Base-by-base conservation (phyloP, 2,888 invertebrate genomes). In the Microdon myrmicae region DNA sequence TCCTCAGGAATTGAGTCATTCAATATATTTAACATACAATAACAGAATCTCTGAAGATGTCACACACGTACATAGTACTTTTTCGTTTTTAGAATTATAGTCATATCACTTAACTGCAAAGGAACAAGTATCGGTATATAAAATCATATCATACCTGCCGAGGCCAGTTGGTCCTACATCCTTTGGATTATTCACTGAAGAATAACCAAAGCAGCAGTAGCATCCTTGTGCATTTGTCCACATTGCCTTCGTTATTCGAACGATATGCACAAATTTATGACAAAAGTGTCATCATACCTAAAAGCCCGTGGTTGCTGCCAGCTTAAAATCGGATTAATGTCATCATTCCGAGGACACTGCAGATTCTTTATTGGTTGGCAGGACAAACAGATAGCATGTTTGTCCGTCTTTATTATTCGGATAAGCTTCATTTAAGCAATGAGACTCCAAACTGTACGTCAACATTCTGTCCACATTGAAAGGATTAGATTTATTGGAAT, bases 181-280 rank as follows among this genome's bases (percentile, higher is more conserved):
- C n/a, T n/a, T n/a, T n/a, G n/a, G n/a, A n/a, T n/a, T n/a, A n/a
- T n/a, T n/a, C n/a, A n/a, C n/a, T n/a, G n/a, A n/a, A n/a, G n/a
- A n/a, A n/a, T n/a, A n/a, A n/a, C n/a, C n/a, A n/a, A n/a, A n/a
- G n/a, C n/a, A n/a, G n/a, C n/a, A n/a, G n/a, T n/a, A n/a, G n/a
- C n/a, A n/a, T n/a, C n/a, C n/a, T n/a, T n/a, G n/a, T n/a, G n/a
- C n/a, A n/a, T n/a, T n/a, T n/a, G 3, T 26, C 16, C 3, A 8
- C 16, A 16, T 32, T 14, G 14, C 23, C 17, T 16, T 44, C 58
- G 53, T 59, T 66, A 66, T 66, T 59, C 53, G 53, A 66, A 54
- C 58, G 59, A 59, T 66, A 66, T 66, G 66, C 66, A 66, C 59
- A 66, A 66, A 59, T 66, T 59, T 66, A 59, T 66, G 58, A 66